Percentiles rank a stretch among this genome's conserved stretches.
Conservation (phyloP, 2,797 vertebrate genomes). For the Periophthalmus magnuspinnatus region DNA sequence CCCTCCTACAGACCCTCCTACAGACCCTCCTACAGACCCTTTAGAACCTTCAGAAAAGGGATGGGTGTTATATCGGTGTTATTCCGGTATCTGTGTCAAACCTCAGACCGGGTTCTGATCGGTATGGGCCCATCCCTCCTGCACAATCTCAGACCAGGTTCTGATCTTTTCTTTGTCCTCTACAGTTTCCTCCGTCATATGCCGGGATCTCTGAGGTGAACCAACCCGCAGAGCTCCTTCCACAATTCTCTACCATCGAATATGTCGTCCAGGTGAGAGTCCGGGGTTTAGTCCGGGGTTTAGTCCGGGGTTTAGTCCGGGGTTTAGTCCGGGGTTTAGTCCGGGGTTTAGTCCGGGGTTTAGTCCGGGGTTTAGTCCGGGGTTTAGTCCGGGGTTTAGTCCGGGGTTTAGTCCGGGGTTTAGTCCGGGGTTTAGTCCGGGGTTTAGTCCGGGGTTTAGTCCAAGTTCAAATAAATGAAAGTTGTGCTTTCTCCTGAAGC, state of each 20-base stretch:
- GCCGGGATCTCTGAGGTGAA: constrained; percentile 94
- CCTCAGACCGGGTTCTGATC: too few species aligned
- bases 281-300: not conserved
- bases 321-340: not conserved
- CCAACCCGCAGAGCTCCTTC: constrained; percentile 95
- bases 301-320: not conserved
- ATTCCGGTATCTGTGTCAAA: constrained; percentile 12
- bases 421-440: not conserved
- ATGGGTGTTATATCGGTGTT: too few species aligned
- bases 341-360: not conserved
- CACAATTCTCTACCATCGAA: constrained; percentile 97
- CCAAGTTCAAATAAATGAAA: not conserved
- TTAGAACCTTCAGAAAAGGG: not conserved
- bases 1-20: not conserved
- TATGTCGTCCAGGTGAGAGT: constrained; percentile 92
- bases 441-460: too few species aligned
- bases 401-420: not conserved
- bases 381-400: not conserved
- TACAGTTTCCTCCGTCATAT: constrained; percentile 92
- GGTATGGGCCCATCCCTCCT: too few species aligned
- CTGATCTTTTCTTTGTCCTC: constrained; percentile 2
- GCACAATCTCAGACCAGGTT: not conserved
- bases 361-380: too few species aligned
- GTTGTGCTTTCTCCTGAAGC: constrained; percentile 1
- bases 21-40: not conserved